These are phyloP conservation scores for Smutsia temminckii DNA, from an alignment of 2,797 vertebrate genomes.

Conservation along the genomic window DNA sequence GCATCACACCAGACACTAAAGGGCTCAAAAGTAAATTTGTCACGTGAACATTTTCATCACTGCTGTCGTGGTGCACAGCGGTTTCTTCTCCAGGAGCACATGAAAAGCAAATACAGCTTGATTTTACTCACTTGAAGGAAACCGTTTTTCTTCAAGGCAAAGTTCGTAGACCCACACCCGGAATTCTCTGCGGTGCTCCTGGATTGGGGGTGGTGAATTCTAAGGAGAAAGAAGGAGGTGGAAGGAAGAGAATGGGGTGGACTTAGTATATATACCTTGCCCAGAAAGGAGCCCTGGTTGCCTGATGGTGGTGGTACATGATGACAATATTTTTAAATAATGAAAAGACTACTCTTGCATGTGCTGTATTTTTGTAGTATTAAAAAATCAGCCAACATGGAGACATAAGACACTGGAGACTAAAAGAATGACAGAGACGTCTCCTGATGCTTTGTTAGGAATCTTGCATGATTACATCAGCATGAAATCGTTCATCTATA, in stretches of 20 bases:
- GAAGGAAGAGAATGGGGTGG: background rate
- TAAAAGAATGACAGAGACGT: background rate
- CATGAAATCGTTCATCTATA: background rate
- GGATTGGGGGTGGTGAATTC: background rate
- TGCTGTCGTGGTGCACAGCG: background rate
- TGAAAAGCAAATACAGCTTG: too few relatives aligned
- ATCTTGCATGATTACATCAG: background rate
- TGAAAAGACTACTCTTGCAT: background rate
- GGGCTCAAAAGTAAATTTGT: background rate
- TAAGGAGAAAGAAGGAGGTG: background rate
- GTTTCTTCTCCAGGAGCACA: background rate
- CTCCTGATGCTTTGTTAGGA: background rate
- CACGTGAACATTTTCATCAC: background rate
- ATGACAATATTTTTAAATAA: background rate
- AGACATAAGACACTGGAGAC: background rate
- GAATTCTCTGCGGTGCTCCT: background rate
- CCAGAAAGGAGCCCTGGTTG: background rate
- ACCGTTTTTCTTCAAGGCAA: background rate
- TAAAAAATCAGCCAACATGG: background rate
- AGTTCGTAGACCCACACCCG: background rate
- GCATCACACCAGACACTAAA: background rate
- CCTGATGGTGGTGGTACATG: background rate
- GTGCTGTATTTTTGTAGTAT: background rate
- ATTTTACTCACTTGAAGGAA: background rate
- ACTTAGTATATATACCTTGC: background rate